Percentiles rank a stretch among this genome's conserved stretches.
Conservation (phyloP, 1,140 invertebrate genomes). For the Eulimnadia texana region DNA sequence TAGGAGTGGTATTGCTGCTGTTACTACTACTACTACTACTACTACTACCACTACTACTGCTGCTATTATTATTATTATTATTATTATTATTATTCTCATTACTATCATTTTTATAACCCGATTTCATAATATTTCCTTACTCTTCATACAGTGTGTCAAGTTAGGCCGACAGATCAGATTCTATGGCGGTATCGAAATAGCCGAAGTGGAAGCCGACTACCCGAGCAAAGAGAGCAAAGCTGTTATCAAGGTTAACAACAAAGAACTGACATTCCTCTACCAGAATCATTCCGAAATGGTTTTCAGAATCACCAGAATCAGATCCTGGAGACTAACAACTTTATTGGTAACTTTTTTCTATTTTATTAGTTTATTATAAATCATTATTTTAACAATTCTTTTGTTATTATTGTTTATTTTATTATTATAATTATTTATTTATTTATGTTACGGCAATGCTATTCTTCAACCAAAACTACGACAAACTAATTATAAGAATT, state of each 20-base stretch:
- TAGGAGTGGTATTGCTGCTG: too few species aligned
- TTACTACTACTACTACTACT: too few species aligned
- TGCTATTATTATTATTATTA: slow-evolving; percentile 11
- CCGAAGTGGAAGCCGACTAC: slow-evolving; percentile 59
- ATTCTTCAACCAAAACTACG: too few species aligned
- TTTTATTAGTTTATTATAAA: background rate
- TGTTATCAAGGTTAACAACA: slow-evolving; percentile 54
- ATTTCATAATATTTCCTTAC: too few species aligned
- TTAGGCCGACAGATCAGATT: slow-evolving; percentile 62
- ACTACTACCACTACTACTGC: too few species aligned
- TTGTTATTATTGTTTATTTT: too few species aligned
- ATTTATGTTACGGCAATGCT: too few species aligned
- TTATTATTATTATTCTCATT: background rate
- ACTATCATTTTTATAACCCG: too few species aligned
- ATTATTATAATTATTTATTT: too few species aligned
- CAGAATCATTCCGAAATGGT: slow-evolving; percentile 47
- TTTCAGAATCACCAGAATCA: slow-evolving; percentile 88
- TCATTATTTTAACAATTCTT: background rate
- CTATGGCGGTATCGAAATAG: slow-evolving; percentile 78
- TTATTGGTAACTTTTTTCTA: slow-evolving; percentile 26
- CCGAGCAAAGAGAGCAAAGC: slow-evolving; percentile 49
- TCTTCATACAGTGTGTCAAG: slow-evolving; percentile 58
- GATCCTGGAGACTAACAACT: slow-evolving; percentile 90
- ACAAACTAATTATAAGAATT: too few species aligned
- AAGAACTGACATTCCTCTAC: slow-evolving; percentile 53